These are phyloP conservation scores for Drosophila tani DNA, from an alignment of 1,140 invertebrate species.

Conservation along the genomic window DNA sequence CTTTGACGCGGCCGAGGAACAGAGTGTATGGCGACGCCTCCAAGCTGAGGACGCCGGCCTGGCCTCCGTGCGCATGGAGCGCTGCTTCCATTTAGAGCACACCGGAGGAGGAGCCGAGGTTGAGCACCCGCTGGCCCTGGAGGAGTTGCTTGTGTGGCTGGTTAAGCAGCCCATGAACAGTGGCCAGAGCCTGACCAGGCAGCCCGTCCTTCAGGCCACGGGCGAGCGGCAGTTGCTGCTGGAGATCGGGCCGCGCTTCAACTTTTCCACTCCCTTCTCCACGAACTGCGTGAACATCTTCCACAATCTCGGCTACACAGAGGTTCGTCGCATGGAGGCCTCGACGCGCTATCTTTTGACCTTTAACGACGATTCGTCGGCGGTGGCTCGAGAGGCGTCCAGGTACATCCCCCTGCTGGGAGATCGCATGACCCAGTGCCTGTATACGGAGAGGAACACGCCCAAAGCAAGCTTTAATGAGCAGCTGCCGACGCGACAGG, in stretches of 20 bases:
- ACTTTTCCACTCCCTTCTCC: constrained; percentile 97
- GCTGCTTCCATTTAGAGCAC: constrained; percentile 92
- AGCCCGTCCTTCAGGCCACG: constrained; percentile 73
- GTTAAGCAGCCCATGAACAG: constrained; percentile 87
- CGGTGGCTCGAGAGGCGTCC: constrained; percentile 77
- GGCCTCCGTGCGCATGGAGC: constrained; percentile 88
- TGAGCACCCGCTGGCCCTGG: constrained; percentile 85
- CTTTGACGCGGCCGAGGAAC: constrained; percentile 47
- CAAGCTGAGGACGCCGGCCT: constrained; percentile 29
- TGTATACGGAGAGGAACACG: constrained; percentile 89
- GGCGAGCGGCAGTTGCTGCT: constrained; percentile 38
- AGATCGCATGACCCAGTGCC: constrained; percentile 93
- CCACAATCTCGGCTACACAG: constrained; percentile 90
- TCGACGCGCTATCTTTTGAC: constrained; percentile 92
- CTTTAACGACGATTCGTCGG: constrained; percentile 82
- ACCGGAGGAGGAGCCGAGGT: constrained; percentile 8
- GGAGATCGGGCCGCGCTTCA: constrained; percentile 93
- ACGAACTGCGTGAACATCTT: constrained; percentile 98
- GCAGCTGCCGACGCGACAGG: constrained; percentile 87
- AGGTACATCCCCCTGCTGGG: constrained; percentile 89
- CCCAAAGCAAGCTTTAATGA: constrained; percentile 90
- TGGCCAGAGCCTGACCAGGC: constrained; percentile 85
- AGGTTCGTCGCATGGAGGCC: constrained; percentile 92
- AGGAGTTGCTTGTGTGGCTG: constrained; percentile 90
- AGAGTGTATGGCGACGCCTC: constrained; percentile 47